These are phyloP conservation scores for Rhagoletis zephyria DNA, from an alignment of 1,140 invertebrate species.

Conservation along the genomic window DNA sequence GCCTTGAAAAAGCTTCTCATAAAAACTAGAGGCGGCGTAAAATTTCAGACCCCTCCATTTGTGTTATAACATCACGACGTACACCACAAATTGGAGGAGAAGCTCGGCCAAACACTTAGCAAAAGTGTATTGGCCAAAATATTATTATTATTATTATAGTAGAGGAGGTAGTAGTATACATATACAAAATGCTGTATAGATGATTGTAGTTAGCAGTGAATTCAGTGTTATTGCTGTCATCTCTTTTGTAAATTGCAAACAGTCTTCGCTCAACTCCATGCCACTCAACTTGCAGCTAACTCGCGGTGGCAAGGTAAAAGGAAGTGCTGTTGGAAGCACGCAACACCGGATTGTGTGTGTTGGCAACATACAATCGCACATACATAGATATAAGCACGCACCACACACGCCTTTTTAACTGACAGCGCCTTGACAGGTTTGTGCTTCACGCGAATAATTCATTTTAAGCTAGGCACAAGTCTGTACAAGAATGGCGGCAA, in stretches of 20 bases:
- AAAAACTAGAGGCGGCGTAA: no score
- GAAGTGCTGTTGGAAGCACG: constrained; percentile 17
- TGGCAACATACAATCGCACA: neutral
- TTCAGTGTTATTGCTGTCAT: constrained; percentile 30
- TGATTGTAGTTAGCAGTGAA: neutral
- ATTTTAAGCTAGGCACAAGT: constrained; percentile 62
- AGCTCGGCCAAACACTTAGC: no score
- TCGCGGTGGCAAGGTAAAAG: constrained; percentile 43
- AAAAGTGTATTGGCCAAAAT: no score
- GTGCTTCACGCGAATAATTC: constrained; percentile 73
- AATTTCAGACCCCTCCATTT: no score
- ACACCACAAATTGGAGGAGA: no score
- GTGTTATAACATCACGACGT: no score
- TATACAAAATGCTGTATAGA: neutral
- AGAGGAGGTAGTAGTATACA: neutral
- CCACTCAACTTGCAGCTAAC: constrained; percentile 19
- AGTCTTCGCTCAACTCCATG: constrained; percentile 54
- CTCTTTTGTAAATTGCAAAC: constrained; percentile 54
- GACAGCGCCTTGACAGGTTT: constrained; percentile 73
- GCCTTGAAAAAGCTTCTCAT: no score
- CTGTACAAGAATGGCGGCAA: constrained; percentile 33
- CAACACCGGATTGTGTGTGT: neutral
- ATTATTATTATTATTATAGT: no score
- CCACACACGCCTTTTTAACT: constrained; percentile 61
- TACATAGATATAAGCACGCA: neutral